A percentile compares a stretch with the other conserved stretches of the same genome.
These are phyloP conservation scores for Cygnus olor DNA, from an alignment of 2,797 vertebrate species.

Conservation along the genomic window DNA sequence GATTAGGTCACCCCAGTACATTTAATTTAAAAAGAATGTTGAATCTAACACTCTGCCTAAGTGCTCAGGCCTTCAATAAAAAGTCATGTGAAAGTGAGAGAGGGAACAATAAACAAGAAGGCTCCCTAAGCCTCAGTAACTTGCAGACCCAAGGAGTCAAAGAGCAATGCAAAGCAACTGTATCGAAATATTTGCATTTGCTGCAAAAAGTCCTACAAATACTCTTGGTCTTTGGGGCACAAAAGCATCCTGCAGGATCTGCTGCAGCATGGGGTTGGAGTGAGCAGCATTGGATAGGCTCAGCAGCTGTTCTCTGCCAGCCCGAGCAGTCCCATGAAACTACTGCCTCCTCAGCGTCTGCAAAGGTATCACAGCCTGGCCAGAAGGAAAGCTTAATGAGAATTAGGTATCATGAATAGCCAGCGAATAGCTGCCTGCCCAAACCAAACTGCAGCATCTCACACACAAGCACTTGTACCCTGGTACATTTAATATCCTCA, in stretches of 20 bases:
- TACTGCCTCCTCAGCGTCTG: not conserved
- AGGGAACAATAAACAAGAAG: constrained; percentile 37
- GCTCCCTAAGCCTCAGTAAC: not conserved
- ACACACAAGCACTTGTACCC: not conserved
- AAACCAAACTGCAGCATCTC: not conserved
- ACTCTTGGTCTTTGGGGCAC: not conserved
- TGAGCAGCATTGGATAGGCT: not conserved
- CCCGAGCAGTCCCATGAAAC: not conserved
- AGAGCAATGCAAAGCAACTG: not conserved
- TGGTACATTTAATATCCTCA: not conserved
- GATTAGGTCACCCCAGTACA: constrained; percentile 55
- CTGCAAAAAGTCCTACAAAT: not conserved
- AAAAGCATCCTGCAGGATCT: not conserved
- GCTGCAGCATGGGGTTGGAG: not conserved
- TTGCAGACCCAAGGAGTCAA: not conserved
- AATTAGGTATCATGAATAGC: not conserved
- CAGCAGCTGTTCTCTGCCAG: not conserved
- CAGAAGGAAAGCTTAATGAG: not conserved
- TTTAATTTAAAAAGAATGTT: constrained; percentile 62
- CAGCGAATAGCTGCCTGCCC: not conserved
- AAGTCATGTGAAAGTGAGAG: constrained; percentile 54
- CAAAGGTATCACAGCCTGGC: not conserved
- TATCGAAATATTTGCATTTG: not conserved
- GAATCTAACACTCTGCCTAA: constrained; percentile 51
- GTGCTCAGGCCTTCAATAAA: not conserved